Percentiles rank a stretch among this genome's conserved stretches.
phyloP scores from a whole-genome alignment of 2,888 invertebrate species.

The Drosophila basisetae region DNA sequence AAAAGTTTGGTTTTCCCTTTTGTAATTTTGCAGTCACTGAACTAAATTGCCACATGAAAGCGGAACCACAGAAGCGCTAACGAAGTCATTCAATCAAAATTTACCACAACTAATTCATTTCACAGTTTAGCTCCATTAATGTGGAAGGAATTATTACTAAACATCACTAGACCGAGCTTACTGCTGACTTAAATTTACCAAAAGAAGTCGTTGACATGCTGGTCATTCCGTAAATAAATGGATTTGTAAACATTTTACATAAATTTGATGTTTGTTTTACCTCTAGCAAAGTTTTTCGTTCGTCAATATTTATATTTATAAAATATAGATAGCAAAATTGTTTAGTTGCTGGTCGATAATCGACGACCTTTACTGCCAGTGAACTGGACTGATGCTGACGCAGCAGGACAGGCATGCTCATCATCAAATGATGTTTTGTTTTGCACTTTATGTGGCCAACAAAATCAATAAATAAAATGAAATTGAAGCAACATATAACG shows the following conservation, averaged over 20 bases:
- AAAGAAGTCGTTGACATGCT: too few species aligned
- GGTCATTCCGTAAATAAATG: not conserved
- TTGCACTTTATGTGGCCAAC: slow-evolving; percentile 15
- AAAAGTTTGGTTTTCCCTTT: not conserved
- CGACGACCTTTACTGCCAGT: slow-evolving; percentile 17
- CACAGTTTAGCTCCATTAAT: not conserved
- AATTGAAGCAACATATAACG: slow-evolving; percentile 3
- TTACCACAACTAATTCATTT: not conserved
- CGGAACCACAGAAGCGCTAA: not conserved
- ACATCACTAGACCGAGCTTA: too few species aligned
- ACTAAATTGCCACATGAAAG: not conserved
- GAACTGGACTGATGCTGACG: slow-evolving; percentile 15
- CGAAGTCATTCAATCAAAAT: not conserved
- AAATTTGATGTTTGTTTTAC: not conserved
- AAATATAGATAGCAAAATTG: not conserved
- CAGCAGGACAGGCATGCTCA: slow-evolving; percentile 24
- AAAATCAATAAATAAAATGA: slow-evolving; percentile 40
- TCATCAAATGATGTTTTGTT: slow-evolving; percentile 33
- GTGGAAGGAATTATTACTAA: not conserved
- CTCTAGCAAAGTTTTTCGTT: not conserved
- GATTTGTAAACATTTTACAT: not conserved
- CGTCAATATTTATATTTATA: not conserved
- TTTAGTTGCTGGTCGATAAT: slow-evolving; percentile 12
- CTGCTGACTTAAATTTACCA: not conserved
- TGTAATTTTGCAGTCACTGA: not conserved